Evolutionary conservation across 1,140 invertebrate genomes (phyloP).

Genomic region (Diorhabda carinulata): DNA sequence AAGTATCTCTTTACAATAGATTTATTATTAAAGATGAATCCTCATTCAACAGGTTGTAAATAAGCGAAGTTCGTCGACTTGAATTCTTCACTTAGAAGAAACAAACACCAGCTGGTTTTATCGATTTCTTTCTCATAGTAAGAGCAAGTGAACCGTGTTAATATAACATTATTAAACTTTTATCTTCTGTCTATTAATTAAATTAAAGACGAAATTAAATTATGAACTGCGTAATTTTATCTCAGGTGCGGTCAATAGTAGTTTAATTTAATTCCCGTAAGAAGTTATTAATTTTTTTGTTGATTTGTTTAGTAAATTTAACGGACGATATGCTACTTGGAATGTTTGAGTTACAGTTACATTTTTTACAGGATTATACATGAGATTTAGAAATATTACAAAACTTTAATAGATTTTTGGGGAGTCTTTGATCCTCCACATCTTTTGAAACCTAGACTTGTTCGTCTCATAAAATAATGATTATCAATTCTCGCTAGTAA

Average conservation of each 20-base stretch:
- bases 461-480: no score
- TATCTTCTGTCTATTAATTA: not conserved
- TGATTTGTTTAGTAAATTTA: constrained; percentile 1
- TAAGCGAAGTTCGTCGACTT: not conserved
- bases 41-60: not conserved
- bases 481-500: no score
- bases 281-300: not conserved
- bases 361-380: no score
- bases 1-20: not conserved
- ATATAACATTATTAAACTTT: constrained; percentile 3
- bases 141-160: not conserved
- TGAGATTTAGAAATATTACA: no score
- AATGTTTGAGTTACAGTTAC: not conserved
- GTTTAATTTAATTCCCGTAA: not conserved
- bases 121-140: not conserved
- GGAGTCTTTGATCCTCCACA: no score
- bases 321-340: not conserved
- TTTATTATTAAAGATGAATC: not conserved
- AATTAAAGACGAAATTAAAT: not conserved
- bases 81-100: not conserved
- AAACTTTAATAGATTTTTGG: no score
- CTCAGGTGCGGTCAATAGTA: not conserved
- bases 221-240: not conserved
- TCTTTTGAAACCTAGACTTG: no score
- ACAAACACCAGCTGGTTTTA: not conserved